Conservation (phyloP, 2,113 vertebrate species). For the Misgurnus mizolepis region DNA sequence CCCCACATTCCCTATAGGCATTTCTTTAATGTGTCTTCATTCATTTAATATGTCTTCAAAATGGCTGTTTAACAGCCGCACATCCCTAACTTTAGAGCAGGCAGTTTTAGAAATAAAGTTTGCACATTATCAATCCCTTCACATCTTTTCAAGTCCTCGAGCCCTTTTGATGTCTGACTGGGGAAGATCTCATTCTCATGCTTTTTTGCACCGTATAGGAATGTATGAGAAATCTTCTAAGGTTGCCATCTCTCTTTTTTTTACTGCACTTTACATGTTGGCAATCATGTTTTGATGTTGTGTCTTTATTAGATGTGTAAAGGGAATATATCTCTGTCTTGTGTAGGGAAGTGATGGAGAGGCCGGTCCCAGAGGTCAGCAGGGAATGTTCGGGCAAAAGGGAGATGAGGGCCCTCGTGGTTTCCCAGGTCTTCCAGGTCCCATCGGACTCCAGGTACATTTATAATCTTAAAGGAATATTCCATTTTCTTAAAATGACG, state of each 20-base stretch:
- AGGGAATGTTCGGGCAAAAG: conserved; percentile 99
- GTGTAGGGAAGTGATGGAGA: conserved; percentile 92
- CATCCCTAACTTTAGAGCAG: conserved; percentile 1
- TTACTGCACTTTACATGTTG: not conserved
- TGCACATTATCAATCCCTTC: not conserved
- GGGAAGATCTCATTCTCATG: conserved; percentile 27
- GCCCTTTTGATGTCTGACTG: conserved; percentile 11
- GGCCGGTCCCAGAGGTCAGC: conserved; percentile 91
- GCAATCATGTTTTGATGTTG: not conserved
- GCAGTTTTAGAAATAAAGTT: not conserved
- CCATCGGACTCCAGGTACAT: conserved; percentile 91
- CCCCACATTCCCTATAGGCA: not conserved
- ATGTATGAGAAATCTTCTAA: conserved; percentile 10
- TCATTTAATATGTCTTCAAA: not conserved
- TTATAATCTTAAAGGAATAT: too few relatives aligned
- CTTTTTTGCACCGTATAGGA: not conserved
- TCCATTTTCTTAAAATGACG: too few relatives aligned
- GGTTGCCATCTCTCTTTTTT: not conserved
- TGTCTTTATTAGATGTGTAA: not conserved
- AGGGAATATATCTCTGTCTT: not conserved
- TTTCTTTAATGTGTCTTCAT: not conserved
- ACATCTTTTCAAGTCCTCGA: conserved; percentile 12
- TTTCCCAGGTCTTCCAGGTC: conserved; percentile 93
- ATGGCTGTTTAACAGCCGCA: not conserved
- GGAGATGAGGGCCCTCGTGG: conserved; percentile 96